These are phyloP conservation scores for Coregonus ussuriensis DNA, from an alignment of 2,797 vertebrate species.

Conservation along the genomic window DNA sequence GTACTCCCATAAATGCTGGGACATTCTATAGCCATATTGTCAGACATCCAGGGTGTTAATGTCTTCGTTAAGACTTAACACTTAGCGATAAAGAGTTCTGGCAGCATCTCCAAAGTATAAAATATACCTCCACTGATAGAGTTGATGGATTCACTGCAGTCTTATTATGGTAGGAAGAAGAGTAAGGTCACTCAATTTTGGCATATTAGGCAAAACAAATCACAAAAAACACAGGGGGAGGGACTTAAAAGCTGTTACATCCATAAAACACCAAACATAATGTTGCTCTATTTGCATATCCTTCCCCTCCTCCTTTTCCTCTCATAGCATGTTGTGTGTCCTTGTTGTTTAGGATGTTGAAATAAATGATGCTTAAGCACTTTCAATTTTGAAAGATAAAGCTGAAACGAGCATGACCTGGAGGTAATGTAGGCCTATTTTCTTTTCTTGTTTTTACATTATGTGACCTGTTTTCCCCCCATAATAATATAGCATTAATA, in stretches of 20 bases:
- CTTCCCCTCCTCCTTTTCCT: neutral
- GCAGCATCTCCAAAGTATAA: neutral
- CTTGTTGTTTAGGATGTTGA: neutral
- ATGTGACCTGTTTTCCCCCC: neutral
- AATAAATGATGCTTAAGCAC: neutral
- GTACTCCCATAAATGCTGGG: neutral
- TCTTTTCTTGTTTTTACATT: neutral
- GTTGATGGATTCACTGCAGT: neutral
- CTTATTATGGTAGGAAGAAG: neutral
- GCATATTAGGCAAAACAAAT: neutral
- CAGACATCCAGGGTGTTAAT: neutral
- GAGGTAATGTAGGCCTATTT: neutral
- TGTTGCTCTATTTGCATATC: neutral
- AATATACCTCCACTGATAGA: neutral
- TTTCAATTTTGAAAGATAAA: neutral
- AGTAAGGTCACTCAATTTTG: neutral
- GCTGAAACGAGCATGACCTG: neutral
- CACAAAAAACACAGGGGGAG: neutral
- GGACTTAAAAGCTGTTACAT: neutral
- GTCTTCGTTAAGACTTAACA: neutral
- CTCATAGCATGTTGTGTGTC: neutral
- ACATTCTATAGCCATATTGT: neutral
- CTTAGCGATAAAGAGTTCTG: neutral
- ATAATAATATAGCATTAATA: no score
- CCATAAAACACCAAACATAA: constrained; percentile 2